Evolutionary conservation across 2,113 vertebrate genomes (phyloP), one percentile per base, ranked within the genome.

Genomic region (Antigone vipio): DNA sequence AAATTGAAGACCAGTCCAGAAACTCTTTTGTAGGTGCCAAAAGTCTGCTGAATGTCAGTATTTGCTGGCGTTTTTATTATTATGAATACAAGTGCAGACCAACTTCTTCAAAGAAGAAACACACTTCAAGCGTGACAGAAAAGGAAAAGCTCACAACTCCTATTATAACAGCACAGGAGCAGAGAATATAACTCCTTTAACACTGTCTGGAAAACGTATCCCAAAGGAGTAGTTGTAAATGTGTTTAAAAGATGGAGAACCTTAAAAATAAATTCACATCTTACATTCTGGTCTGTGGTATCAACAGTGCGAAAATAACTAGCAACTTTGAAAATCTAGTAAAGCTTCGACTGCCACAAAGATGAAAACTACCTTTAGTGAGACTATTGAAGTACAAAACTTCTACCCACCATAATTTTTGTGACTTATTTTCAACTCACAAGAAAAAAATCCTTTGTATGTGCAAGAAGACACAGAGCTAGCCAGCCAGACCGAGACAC

Each of bases 11-110:
- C 45, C 73, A 93, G 84, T 82, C 67, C 88, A 92, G 88, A 96
- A 96, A 91, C 58, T 64, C 62, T 68, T 68, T 2, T 34, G 12
- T 50, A 95, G 91, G 77, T 96, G 91, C 96, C 97, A 97, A 82
- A 96, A 83, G 82, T 91, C 95, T 97, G 93, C 47, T 92, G 44
- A 96, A 50, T 84, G 93, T 98, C 95, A 93, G 59, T 49, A 84
- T 92, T 96, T 96, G 53, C 73, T 94, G 84, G 94, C 93, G 73
- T 78, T 97, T 97, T 97, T 88, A 97, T 64, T 85, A 44, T 86
- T 95, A 88, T 77, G 85, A 90, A 95, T 91, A 93, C 44, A 90
- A 92, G 82, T 45, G 88, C 94, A 96, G 96, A 96, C 69, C 77
- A 91, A 90, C 59, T 81, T 64, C 72, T 92, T 95, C 42, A 88